Base-by-base conservation (phyloP, 2,888 invertebrate species). In the Yponomeuta plumbellus region DNA sequence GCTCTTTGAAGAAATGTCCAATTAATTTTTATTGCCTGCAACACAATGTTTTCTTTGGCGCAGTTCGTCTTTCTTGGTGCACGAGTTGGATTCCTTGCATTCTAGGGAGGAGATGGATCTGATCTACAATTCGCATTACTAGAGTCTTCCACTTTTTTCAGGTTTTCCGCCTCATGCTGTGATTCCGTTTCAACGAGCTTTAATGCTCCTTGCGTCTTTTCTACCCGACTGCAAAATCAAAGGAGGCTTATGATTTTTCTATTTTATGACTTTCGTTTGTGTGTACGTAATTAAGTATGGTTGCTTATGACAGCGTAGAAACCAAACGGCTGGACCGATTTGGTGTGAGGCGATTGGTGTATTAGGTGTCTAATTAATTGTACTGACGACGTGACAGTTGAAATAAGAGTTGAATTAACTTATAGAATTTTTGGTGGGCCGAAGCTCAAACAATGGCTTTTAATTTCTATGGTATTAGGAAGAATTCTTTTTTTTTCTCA, bases 11-110 rank as follows among this genome's bases (percentile, higher is more conserved):
- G 68, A 71, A 74, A 80, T 73, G 75, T 74, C 81, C 83, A 82
- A 84, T 84, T 84, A 83, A 81, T 72, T 74, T 72, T 69, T 76
- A 80, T 73, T 77, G 76, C 68, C 76, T 75, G 79, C 75, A 40
- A 63, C 63, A 63, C 44, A 63, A 63, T 63, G 61, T 61, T 26
- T 61, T 52, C 44, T 52, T 6, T 52, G 44, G 17, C 34, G 34
- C 17, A 52, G 17, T 52, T 17, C 44, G 44, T 17, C 44, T 52
- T 17, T 52, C 44, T 52, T 17, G 44, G 44, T 52, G 44, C 44
- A 52, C 44, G 17, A 17, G 13, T 52, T 52, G 17, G 17, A 52
- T 52, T 52, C 44, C 5, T 17, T 17, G 44, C 44, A 52, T 52
- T 17, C 44, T 52, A 52, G 10, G 3, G 0, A 52, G 44, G 17